phyloP scores from a whole-genome alignment of 1,140 invertebrate genomes.

The Papilio dardanus region DNA sequence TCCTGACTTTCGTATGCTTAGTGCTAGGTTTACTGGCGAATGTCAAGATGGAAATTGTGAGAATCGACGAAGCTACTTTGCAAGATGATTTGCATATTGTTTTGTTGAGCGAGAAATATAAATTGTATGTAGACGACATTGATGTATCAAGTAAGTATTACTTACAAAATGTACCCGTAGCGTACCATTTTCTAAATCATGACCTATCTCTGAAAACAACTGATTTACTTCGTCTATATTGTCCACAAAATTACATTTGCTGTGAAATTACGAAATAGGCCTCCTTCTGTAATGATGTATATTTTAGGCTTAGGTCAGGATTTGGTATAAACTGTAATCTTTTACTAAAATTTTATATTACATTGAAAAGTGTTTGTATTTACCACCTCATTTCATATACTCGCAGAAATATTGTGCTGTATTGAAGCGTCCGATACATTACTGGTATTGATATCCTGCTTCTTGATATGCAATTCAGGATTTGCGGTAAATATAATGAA shows the following conservation, averaged over 20 bases:
- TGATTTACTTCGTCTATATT: neutral
- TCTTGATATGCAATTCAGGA: conserved; percentile 67
- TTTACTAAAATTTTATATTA: neutral
- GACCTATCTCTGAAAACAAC: neutral
- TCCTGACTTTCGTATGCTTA: conserved; percentile 59
- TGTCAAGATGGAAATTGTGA: conserved; percentile 72
- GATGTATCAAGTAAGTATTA: conserved; percentile 65
- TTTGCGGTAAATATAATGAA: conserved; percentile 55
- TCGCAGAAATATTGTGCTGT: conserved; percentile 67
- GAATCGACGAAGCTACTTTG: conserved; percentile 58
- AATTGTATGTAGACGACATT: conserved; percentile 71
- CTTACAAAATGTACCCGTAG: neutral
- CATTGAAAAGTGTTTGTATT: neutral
- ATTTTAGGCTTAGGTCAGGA: neutral
- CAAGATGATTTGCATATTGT: conserved; percentile 67
- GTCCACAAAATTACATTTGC: no score
- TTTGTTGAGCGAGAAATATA: conserved; percentile 69
- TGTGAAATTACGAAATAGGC: no score
- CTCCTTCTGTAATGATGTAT: neutral
- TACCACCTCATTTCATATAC: conserved; percentile 7
- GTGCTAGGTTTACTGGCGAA: conserved; percentile 62
- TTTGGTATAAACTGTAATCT: neutral
- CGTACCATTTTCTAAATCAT: neutral
- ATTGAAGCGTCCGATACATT: conserved; percentile 68
- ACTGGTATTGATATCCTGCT: conserved; percentile 61